These are phyloP conservation scores for Desmophyllum pertusum DNA, from an alignment of 92 coral and sea anemone species.

Conservation along the genomic window DNA sequence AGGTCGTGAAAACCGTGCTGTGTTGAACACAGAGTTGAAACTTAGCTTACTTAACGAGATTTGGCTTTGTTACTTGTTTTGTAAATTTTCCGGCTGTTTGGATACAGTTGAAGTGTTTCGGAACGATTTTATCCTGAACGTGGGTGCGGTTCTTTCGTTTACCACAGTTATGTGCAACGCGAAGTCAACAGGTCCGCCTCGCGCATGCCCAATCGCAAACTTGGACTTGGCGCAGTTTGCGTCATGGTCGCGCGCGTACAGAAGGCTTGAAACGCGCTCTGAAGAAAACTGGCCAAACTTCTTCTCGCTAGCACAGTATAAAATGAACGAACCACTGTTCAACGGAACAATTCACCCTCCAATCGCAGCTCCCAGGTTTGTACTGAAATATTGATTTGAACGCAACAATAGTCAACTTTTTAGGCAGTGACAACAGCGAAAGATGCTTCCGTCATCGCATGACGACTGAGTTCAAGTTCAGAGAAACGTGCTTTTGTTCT, in stretches of 20 bases:
- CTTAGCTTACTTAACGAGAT: background rate
- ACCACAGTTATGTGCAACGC: conserved; percentile 42
- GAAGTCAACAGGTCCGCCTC: background rate
- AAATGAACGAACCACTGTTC: conserved; percentile 13
- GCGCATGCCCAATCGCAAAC: conserved; percentile 36
- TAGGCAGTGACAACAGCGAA: background rate
- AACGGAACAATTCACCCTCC: conserved; percentile 16
- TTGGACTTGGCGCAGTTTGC: background rate
- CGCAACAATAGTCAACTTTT: background rate
- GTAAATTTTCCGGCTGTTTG: background rate
- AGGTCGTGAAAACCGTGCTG: conserved; percentile 23
- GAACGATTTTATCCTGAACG: background rate
- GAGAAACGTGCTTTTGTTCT: conserved; percentile 14
- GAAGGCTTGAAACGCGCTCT: conserved; percentile 1
- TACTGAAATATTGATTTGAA: conserved; percentile 1
- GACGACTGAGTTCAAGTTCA: conserved; percentile 5
- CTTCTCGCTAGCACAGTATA: background rate
- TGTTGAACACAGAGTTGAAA: background rate
- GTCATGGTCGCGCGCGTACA: conserved; percentile 25
- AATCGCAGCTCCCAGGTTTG: conserved; percentile 30
- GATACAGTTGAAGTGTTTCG: conserved; percentile 1
- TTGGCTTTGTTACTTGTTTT: background rate
- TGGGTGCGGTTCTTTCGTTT: conserved; percentile 34
- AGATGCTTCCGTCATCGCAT: conserved; percentile 18
- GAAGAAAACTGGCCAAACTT: conserved; percentile 11